Evolutionary conservation across 2,113 vertebrate species (phyloP).

Genomic region (Setophaga kirtlandii): DNA sequence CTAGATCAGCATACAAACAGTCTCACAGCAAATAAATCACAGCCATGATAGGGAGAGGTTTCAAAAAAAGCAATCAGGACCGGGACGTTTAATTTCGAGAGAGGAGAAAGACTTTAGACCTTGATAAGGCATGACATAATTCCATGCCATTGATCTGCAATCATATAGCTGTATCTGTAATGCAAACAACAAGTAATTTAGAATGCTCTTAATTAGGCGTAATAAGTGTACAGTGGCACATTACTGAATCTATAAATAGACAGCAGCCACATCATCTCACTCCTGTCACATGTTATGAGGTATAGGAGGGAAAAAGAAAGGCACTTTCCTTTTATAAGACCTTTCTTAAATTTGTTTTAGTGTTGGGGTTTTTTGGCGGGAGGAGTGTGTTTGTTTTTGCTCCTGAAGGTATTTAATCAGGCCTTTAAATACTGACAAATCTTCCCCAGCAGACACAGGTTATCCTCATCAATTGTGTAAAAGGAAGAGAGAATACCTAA

Average conservation of each 20-base stretch:
- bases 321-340: not conserved
- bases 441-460: not conserved
- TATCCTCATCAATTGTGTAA: not conserved
- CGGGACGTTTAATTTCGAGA: not conserved
- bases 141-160: constrained; percentile 16
- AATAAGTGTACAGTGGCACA: not conserved
- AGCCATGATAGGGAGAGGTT: not conserved
- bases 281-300: not conserved
- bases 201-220: constrained; percentile 7
- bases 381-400: not conserved
- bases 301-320: not conserved
- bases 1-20: not conserved
- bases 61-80: not conserved
- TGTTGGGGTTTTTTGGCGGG: rapidly evolving
- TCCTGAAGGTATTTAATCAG: not conserved
- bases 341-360: not conserved
- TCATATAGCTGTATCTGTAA: constrained; percentile 9
- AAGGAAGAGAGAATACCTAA: not conserved
- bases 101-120: constrained; percentile 24
- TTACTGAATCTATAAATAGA: constrained; percentile 9
- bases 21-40: not conserved
- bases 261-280: not conserved
- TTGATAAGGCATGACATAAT: not conserved
- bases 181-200: constrained; percentile 42
- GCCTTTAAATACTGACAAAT: not conserved